A percentile compares a stretch with the other conserved stretches of the same genome.
These are phyloP conservation scores for Salpingus planirostris DNA, from an alignment of 2,888 invertebrate genomes.

Conservation along the genomic window DNA sequence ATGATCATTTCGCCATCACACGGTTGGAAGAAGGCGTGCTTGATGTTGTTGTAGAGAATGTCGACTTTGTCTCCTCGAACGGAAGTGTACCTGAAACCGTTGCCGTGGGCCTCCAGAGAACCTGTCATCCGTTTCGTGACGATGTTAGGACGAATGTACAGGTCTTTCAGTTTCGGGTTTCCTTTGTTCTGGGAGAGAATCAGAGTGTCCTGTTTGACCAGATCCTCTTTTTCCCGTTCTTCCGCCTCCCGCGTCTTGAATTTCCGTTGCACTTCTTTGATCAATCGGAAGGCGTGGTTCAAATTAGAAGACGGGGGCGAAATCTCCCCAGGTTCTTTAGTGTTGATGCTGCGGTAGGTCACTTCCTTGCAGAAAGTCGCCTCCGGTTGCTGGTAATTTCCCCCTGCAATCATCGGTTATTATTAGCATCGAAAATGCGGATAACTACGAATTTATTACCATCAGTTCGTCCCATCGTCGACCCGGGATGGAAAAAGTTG, in stretches of 20 bases:
- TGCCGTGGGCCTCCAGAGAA: slow-evolving; percentile 88
- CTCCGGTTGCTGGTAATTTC: slow-evolving; percentile 86
- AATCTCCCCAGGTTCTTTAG: slow-evolving; percentile 93
- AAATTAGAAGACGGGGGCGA: slow-evolving; percentile 92
- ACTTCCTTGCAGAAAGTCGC: slow-evolving; percentile 98
- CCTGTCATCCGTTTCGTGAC: slow-evolving; percentile 94
- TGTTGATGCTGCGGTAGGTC: slow-evolving; percentile 96
- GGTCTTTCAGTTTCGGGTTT: slow-evolving; percentile 94
- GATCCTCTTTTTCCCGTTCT: slow-evolving; percentile 95
- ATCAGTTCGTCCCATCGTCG: slow-evolving; percentile 90
- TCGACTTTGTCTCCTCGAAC: slow-evolving; percentile 99
- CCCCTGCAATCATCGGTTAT: slow-evolving; percentile 47
- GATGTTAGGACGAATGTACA: slow-evolving; percentile 98
- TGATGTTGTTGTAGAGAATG: slow-evolving; percentile 97
- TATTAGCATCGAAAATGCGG: no score
- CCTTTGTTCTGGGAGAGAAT: slow-evolving; percentile 91
- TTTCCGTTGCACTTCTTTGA: slow-evolving; percentile 95
- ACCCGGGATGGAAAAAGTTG: slow-evolving; percentile 98
- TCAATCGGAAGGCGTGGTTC: slow-evolving; percentile 92
- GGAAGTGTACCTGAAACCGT: slow-evolving; percentile 91
- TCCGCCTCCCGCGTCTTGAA: slow-evolving; percentile 98
- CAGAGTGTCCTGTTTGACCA: slow-evolving; percentile 96
- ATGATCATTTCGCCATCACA: slow-evolving; percentile 99
- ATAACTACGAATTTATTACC: no score
- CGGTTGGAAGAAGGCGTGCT: slow-evolving; percentile 98